phyloP scores from a whole-genome alignment of 2,113 vertebrate genomes.

The Chloropsis hardwickii region DNA sequence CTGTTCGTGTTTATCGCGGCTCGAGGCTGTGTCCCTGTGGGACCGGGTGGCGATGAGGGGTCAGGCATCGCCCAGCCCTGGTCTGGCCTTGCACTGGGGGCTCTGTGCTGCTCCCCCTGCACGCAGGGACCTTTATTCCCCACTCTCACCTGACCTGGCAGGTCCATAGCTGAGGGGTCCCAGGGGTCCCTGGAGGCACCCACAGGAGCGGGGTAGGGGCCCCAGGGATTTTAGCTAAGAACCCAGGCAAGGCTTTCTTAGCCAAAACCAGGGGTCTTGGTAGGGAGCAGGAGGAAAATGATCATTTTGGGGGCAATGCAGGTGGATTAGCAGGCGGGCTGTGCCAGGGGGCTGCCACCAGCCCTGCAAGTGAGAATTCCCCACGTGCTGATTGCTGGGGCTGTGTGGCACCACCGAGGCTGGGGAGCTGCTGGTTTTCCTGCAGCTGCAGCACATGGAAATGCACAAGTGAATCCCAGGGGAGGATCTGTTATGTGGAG shows the following conservation, averaged over 20 bases:
- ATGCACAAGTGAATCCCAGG: background rate
- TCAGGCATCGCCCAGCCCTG: rapidly evolving
- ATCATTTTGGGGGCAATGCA: background rate
- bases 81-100: rapidly evolving
- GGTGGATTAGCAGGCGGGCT: background rate
- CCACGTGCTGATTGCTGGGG: rapidly evolving
- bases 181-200: rapidly evolving
- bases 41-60: rapidly evolving
- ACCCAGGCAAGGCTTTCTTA: background rate
- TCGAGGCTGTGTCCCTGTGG: rapidly evolving
- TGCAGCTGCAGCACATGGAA: background rate
- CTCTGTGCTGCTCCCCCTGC: background rate
- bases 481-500: background rate
- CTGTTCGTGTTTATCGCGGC: rapidly evolving
- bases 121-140: rapidly evolving
- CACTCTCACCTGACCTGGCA: rapidly evolving
- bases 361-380: background rate
- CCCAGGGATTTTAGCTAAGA: background rate
- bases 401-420: rapidly evolving
- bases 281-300: background rate
- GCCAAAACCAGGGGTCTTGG: background rate
- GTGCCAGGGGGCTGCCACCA: background rate
- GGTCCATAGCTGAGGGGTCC: rapidly evolving
- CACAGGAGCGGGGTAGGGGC: rapidly evolving
- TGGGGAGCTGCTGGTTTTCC: background rate